Percentiles rank a stretch among this genome's conserved stretches.
These are phyloP conservation scores for Epinephelus fuscoguttatus DNA, from an alignment of 2,113 vertebrate genomes.

Conservation along the genomic window DNA sequence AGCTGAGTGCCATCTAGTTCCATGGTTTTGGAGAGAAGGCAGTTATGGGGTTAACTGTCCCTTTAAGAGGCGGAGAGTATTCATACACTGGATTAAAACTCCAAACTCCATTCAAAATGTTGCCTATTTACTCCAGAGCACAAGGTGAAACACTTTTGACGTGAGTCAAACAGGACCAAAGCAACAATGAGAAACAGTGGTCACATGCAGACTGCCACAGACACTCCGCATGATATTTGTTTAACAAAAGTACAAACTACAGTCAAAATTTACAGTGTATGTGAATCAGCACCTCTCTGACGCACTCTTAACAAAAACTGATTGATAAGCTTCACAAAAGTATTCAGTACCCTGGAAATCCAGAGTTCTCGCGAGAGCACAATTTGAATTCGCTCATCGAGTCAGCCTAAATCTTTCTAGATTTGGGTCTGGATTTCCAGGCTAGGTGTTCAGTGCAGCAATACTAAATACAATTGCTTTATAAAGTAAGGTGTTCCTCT, in stretches of 20 bases:
- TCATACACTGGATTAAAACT: too few species aligned
- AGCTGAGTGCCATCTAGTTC: too few species aligned
- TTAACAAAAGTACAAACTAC: conserved; percentile 30
- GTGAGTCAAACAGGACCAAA: conserved; percentile 1
- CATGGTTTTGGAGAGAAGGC: too few species aligned
- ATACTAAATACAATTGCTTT: conserved; percentile 28
- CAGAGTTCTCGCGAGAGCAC: too few species aligned
- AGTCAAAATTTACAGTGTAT: conserved; percentile 17
- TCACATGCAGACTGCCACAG: neutral
- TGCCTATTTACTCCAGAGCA: neutral
- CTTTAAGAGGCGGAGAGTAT: too few species aligned
- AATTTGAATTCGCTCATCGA: too few species aligned
- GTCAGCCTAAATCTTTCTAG: too few species aligned
- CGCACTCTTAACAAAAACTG: conserved; percentile 44
- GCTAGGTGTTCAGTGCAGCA: conserved; percentile 10
- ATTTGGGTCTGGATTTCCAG: too few species aligned
- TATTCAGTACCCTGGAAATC: conserved; percentile 6
- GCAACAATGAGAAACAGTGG: neutral
- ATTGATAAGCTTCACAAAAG: conserved; percentile 53
- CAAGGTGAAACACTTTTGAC: neutral
- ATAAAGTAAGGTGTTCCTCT: conserved; percentile 44
- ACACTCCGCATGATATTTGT: conserved; percentile 40
- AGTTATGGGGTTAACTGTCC: too few species aligned
- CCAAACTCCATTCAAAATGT: neutral
- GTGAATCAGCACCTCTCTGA: conserved; percentile 57